Conservation (phyloP, 1,140 invertebrate genomes). For the Parasteatoda tepidariorum region DNA sequence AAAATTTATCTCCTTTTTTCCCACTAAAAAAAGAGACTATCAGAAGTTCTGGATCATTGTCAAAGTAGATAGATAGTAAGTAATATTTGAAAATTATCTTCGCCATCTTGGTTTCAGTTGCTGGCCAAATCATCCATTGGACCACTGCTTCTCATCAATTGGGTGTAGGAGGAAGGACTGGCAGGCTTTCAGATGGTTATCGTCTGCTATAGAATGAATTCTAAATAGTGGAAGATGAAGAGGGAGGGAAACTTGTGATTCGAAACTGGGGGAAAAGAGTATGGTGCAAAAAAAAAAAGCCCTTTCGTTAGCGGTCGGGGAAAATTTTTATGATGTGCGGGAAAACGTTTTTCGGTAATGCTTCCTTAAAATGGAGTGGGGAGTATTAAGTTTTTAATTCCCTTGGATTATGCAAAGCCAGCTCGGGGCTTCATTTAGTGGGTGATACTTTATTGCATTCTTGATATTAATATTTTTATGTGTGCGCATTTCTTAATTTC, state of each 20-base stretch:
- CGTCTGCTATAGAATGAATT: conserved; percentile 17
- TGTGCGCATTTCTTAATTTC: no score
- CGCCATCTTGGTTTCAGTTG: not conserved
- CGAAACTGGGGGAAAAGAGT: not conserved
- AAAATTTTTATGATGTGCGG: not conserved
- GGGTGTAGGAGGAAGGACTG: not conserved
- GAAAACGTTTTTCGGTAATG: not conserved
- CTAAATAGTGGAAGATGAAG: not conserved
- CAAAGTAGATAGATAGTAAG: not conserved
- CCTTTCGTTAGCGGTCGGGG: not conserved
- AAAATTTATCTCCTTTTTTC: not conserved
- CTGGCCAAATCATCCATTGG: not conserved
- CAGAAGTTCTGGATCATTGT: not conserved
- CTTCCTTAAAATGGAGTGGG: not conserved
- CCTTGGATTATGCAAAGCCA: not conserved
- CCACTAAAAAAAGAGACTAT: not conserved
- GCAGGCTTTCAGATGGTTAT: conserved; percentile 21
- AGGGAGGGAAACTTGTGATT: not conserved
- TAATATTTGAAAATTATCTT: conserved; percentile 6
- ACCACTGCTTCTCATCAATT: not conserved
- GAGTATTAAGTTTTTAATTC: not conserved
- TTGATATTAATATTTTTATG: no score
- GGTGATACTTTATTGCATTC: not conserved
- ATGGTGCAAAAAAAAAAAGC: not conserved
- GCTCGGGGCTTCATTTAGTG: not conserved